Base-by-base conservation (phyloP, 2,113 vertebrate species). In the Sigmodon hispidus region DNA sequence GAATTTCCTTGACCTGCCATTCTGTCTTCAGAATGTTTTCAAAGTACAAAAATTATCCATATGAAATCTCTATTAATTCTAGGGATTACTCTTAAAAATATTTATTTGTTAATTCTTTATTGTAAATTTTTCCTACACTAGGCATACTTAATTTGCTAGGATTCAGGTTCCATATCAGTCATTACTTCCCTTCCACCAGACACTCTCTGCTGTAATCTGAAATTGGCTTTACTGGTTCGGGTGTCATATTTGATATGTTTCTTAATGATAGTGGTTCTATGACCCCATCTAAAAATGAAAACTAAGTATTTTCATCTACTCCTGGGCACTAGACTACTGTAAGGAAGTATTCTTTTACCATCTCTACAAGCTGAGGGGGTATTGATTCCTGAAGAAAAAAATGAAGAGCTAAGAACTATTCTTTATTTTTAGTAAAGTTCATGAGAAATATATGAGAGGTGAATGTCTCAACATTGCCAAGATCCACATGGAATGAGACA, bases 401-500 rank as follows among this genome's bases (percentile, higher is more conserved):
- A 40, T 6, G 26, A 50, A 40, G 70, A 75, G 1, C n/a, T 61
- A 55, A 34, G 19, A 61, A 31, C 36, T 48, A 21, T 6, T 31
- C 34, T 81, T 76, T 3, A 1, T 65, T 29, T 87, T 61, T 69
- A 67, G 21, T 50, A 61, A 86, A 22, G 52, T 36, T 31, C 36
- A 34, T 36, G 29, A 24, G 36, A 75, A 87, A 75, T 24, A 55
- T 70, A 13, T 1, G 17, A 59, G 4, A 21, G 19, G 22, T 34
- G 4, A 85, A 2, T 26, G 1, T 21, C 76, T 87, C 13, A 21
- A 48, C 21, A 19, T 2, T 26, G 57, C 7, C 43, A 43, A 9
- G 0, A 0, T n/a, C n/a, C n/a, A 43, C 31, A 61, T 26, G 7
- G 34, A 87, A 10, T 15, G 24, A 70, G 43, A 26, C 10, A 26